A percentile compares a stretch with the other conserved stretches of the same genome.
Evolutionary conservation across 2,113 vertebrate genomes (phyloP).

Genomic region (Clarias macrocephalus): DNA sequence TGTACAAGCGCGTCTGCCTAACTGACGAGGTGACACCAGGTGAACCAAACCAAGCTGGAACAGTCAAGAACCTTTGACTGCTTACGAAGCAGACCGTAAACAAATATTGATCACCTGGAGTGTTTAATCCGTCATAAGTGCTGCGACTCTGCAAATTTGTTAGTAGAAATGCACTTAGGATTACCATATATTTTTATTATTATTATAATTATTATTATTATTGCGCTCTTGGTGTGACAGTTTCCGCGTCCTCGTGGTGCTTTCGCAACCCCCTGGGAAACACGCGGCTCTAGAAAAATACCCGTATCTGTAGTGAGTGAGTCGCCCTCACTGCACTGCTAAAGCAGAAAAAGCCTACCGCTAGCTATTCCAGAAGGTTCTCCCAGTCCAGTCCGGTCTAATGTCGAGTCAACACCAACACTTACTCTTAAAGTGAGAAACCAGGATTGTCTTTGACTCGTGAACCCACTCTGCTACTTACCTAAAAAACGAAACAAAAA

Average conservation of each 20-base stretch:
- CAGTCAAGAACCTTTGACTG: not conserved
- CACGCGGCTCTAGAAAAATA: not conserved
- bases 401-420: not conserved
- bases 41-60: not conserved
- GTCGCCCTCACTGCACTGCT: not conserved
- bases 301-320: not conserved
- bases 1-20: no score
- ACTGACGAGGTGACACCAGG: not conserved
- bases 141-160: not conserved
- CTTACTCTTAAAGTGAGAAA: not conserved
- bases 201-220: not conserved
- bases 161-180: not conserved
- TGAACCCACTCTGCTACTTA: no score
- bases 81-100: not conserved
- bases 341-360: not conserved
- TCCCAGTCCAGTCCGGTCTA: not conserved
- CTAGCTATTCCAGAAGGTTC: not conserved
- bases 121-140: not conserved
- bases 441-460: no score
- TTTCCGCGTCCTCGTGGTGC: not conserved
- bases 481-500: no score
- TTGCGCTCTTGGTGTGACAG: not conserved
- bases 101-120: not conserved
- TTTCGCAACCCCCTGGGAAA: not conserved
- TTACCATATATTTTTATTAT: no score